Evolutionary conservation across 2,113 vertebrate genomes (phyloP).

Genomic region (Rhea americana): DNA sequence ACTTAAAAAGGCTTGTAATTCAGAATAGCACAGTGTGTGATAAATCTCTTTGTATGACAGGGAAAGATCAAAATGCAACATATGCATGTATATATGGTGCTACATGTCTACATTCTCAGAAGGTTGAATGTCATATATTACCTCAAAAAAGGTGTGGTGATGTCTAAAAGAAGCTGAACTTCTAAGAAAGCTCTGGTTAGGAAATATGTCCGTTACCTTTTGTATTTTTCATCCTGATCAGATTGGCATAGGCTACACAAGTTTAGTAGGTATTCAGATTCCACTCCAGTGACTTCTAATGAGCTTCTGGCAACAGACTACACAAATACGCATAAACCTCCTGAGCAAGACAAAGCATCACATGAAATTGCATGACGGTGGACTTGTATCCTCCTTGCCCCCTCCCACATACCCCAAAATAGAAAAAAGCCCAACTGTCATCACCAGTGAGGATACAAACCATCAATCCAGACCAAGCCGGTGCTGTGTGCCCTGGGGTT

Average conservation of each 20-base stretch:
- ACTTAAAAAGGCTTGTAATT: not conserved
- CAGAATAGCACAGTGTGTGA: not conserved
- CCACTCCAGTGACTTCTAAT: not conserved
- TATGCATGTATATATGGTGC: not conserved
- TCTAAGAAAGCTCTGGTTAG: not conserved
- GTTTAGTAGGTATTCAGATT: not conserved
- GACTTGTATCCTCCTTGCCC: not conserved
- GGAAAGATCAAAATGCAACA: not conserved
- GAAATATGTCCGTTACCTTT: not conserved
- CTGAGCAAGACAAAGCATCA: not conserved
- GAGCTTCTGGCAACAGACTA: not conserved
- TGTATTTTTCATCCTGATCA: not conserved
- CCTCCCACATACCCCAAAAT: not conserved
- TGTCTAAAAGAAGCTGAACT: not conserved
- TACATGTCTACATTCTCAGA: not conserved
- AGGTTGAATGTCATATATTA: not conserved
- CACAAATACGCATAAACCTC: not conserved
- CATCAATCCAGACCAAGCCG: not conserved
- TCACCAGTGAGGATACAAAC: not conserved
- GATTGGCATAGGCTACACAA: not conserved
- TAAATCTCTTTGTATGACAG: not conserved
- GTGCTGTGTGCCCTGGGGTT: not conserved
- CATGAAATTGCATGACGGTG: not conserved
- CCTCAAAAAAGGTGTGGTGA: not conserved
- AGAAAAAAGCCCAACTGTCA: not conserved